Evolutionary conservation across 2,797 vertebrate genomes (phyloP).

Genomic region (Rhinella marina): DNA sequence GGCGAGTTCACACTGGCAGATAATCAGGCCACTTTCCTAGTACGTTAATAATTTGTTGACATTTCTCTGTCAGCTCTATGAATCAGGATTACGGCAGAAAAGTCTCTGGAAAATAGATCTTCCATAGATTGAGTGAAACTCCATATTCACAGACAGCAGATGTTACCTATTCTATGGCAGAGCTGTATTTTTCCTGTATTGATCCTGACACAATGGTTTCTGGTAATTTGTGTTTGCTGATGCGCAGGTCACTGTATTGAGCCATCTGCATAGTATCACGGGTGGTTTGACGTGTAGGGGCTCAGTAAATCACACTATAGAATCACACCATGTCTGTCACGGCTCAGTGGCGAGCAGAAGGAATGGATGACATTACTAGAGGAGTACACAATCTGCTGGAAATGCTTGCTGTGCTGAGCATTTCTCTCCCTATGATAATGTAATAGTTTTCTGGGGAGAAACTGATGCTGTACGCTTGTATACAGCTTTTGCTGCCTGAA

Average conservation of each 20-base stretch:
- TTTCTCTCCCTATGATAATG: conserved; percentile 13
- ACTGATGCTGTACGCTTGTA: neutral
- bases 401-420: neutral
- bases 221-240: conserved; percentile 16
- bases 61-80: neutral
- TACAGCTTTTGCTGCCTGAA: neutral
- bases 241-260: neutral
- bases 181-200: neutral
- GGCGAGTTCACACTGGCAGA: neutral
- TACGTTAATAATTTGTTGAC: neutral
- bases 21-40: neutral
- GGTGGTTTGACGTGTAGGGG: neutral
- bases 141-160: neutral
- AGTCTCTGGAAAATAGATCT: conserved; percentile 3
- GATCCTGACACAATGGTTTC: conserved; percentile 16
- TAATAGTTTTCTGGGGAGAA: neutral
- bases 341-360: conserved; percentile 28
- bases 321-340: conserved; percentile 15
- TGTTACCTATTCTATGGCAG: neutral
- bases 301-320: conserved; percentile 22
- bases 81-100: neutral
- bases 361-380: conserved; percentile 4
- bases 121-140: neutral
- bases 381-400: neutral
- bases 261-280: conserved; percentile 11